Base-by-base conservation (phyloP, 2,113 vertebrate species). In the Dissostichus mawsoni region DNA sequence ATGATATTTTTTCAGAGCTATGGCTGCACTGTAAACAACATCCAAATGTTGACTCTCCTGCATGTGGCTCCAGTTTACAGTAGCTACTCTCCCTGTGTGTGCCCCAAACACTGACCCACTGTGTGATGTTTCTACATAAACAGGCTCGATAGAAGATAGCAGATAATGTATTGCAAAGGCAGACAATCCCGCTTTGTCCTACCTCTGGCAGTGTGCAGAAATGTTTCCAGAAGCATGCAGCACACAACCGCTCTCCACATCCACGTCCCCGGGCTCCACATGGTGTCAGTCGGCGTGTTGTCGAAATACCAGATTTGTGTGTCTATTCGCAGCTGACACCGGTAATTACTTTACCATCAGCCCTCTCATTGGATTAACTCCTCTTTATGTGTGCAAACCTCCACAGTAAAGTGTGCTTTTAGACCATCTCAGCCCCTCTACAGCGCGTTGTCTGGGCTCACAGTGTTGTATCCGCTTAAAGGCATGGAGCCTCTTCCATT, bases 121-220 rank as follows among this genome's bases (percentile, higher is more conserved):
- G 53, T 2, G 8, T 4, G 14, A 16, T 17, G 14, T 17, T 47
- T 44, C 3, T 18, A 20, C 7, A 9, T 2, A 17, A 53, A 13
- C 45, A n/a, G 20, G 14, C 16, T 48, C 8, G 36, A 41, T 41
- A 41, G 5, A 41, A 8, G 51, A 18, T 12, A 7, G 23, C 3
- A 53, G 20, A 11, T 20, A 14, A 20, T 11, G 0, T 3, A 11
- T 3, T n/a, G 8, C 10, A n/a, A 4, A 18, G 18, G 47, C 14
- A 7, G 2, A 41, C 36, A 41, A 41, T 41, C 3, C 16, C 16
- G 58, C 69, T 20, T 64, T 41, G 61, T 71, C 89, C 76, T 84
- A 96, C 94, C 94, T 92, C 65, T 48, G 18, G 78, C 85, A 17
- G 61, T 33, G 67, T 72, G 89, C 56, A 87, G 74, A 4, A 91